These are phyloP conservation scores for Nebria salina DNA, from an alignment of 2,888 invertebrate genomes.

Conservation along the genomic window DNA sequence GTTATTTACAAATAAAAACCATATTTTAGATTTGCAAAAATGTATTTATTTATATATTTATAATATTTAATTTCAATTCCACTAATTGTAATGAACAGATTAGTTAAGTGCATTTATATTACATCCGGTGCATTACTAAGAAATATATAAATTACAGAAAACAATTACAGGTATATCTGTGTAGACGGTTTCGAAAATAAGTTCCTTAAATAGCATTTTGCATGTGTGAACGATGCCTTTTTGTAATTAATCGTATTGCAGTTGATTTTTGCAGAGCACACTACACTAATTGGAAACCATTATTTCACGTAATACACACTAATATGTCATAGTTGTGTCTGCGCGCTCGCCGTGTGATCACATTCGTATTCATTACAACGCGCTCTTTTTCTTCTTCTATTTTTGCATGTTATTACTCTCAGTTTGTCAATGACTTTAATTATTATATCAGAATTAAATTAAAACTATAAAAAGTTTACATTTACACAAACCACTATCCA, in stretches of 20 bases:
- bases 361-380: constrained; percentile 28
- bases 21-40: no score
- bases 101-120: not conserved
- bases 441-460: not conserved
- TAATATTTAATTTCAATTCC: not conserved
- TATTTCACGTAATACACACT: constrained; percentile 24
- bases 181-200: not conserved
- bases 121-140: not conserved
- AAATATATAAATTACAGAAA: not conserved
- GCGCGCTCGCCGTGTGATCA: constrained; percentile 16
- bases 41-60: no score
- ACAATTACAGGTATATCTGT: not conserved
- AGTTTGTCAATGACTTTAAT: not conserved
- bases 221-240: not conserved
- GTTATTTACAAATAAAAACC: no score
- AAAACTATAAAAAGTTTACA: no score
- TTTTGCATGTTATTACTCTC: not conserved
- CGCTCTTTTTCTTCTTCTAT: not conserved
- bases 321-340: constrained; percentile 32
- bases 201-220: not conserved
- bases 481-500: no score
- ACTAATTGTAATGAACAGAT: not conserved
- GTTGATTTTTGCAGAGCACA: constrained; percentile 27
- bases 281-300: constrained; percentile 37
- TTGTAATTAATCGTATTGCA: constrained; percentile 2